Base-by-base conservation (phyloP, 1,140 invertebrate genomes). In the Phymorhynchus buccinoides region DNA sequence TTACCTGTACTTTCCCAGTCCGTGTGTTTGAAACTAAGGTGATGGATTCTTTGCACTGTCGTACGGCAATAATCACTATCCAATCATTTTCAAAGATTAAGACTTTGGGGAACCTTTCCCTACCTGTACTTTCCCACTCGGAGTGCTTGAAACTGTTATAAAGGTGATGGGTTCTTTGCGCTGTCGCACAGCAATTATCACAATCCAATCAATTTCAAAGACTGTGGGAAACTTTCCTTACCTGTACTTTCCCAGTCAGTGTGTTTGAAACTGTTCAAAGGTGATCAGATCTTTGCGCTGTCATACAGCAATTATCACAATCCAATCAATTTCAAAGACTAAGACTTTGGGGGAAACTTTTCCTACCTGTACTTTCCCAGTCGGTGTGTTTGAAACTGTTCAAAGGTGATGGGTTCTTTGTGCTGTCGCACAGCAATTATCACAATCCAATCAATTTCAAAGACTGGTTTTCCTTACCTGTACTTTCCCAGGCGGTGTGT, bases 1-100 rank as follows among this genome's bases (percentile, higher is more conserved):
- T 92, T 93, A 97, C 96, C 96, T 97, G 93, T 96, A 98, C 92
- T 97, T 97, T 84, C 98, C 98, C 90, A 99, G 96, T 91, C 97
- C 94, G 91, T 97, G 96, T 88, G 95, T 94, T 88, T 96, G 94
- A 94, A 98, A 98, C 90, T 98, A 97, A 93, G 1, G 96, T 96
- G 71, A 98, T 96, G 87, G 96, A 95, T 68, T 97, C 96, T 88
- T 96, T 96, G 84, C 96, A 94, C 83, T 97, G 95, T 94, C 96
- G 96, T 83, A 99, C 96, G 84, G 95, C 95, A 56, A 98, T 95
- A 84, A 96, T 97, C 81, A 99, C 94, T n/a, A n/a, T n/a, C n/a
- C n/a, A n/a, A n/a, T n/a, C n/a, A n/a, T n/a, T n/a, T n/a, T n/a
- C n/a, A n/a, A n/a, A n/a, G n/a, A n/a, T n/a, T n/a, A n/a, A n/a